Evolutionary conservation across 1,140 invertebrate species (phyloP).

Genomic region (Cyclargus thomasi): DNA sequence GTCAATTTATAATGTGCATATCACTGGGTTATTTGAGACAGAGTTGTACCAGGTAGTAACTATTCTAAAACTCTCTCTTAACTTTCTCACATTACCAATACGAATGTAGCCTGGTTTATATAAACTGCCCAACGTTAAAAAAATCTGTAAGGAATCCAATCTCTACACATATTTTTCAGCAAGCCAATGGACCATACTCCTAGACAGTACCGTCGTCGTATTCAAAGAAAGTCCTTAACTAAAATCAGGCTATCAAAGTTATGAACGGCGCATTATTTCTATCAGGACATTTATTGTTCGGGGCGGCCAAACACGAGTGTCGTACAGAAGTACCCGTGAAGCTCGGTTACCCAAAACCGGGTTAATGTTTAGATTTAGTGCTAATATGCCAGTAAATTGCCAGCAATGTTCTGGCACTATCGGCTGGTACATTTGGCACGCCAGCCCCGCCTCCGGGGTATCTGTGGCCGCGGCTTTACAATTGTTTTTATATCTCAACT

Average conservation of each 20-base stretch:
- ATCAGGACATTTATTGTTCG: slow-evolving; percentile 25
- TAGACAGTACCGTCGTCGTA: neutral
- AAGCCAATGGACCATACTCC: neutral
- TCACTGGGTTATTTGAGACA: no score
- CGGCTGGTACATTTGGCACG: slow-evolving; percentile 71
- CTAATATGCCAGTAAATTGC: slow-evolving; percentile 72
- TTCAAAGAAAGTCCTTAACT: neutral
- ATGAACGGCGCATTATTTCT: neutral
- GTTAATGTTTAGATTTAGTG: slow-evolving; percentile 75
- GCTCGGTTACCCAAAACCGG: slow-evolving; percentile 67
- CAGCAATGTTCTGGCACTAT: slow-evolving; percentile 67
- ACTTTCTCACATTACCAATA: no score
- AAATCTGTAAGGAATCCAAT: no score
- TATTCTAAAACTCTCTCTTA: no score
- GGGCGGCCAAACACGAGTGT: slow-evolving; percentile 35
- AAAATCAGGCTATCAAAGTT: neutral
- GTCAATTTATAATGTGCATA: no score
- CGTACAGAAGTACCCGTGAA: slow-evolving; percentile 52
- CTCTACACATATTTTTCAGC: neutral
- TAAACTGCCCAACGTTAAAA: no score
- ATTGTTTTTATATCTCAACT: slow-evolving; percentile 51
- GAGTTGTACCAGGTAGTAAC: no score
- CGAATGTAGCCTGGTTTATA: no score
- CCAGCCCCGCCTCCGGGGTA: slow-evolving; percentile 45
- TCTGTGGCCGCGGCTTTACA: slow-evolving; percentile 51